Base-by-base conservation (phyloP, 1,140 invertebrate genomes). In the Wiebesia pumilae region DNA sequence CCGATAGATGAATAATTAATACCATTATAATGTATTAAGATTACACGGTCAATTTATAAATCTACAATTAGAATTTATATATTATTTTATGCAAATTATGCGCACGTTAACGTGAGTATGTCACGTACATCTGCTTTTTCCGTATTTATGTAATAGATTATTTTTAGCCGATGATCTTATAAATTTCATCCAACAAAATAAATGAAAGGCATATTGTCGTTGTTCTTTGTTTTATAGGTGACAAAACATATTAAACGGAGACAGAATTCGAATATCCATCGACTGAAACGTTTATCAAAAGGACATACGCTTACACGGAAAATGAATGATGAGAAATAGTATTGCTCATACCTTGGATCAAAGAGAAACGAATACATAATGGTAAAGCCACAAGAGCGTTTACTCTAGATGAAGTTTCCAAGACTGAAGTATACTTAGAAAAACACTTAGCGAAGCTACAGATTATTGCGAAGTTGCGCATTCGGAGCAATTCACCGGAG, bases 51-150 rank as follows among this genome's bases (percentile, higher is more conserved):
- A 10, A 73, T 4, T 27, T 21, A 24, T 24, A 73, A 24, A 38
- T 33, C 24, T 73, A 40, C 40, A 38, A 73, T 24, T 40, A 4
- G 35, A 73, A 40, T 73, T 40, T 24, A 16, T 19, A 19, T 24
- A 58, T 80, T 80, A 27, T 12, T 65, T 80, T 40, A 62, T 62
- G 79, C 33, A 81, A 43, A 43, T 67, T 12, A 40, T 21, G 43
- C 43, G 7, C 40, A 3, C 43, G 38, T 14, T 75, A 27, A 27
- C 38, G 9, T 43, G 40, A n/a, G n/a, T 43, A 3, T 54, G 19
- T 14, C 16, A 54, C 10, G 19, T 21, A 16, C 19, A 3, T 54
- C 7, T 14, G 2, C 2, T 54, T 54, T 54, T 16, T 54, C 19
- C 19, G 7, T 9, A 54, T 21, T 3, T 54, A 54, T 12, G 43